Percentiles rank a stretch among this genome's conserved stretches.
Evolutionary conservation across 2,113 vertebrate genomes (phyloP).

Genomic region (Platysternon megacephalum): DNA sequence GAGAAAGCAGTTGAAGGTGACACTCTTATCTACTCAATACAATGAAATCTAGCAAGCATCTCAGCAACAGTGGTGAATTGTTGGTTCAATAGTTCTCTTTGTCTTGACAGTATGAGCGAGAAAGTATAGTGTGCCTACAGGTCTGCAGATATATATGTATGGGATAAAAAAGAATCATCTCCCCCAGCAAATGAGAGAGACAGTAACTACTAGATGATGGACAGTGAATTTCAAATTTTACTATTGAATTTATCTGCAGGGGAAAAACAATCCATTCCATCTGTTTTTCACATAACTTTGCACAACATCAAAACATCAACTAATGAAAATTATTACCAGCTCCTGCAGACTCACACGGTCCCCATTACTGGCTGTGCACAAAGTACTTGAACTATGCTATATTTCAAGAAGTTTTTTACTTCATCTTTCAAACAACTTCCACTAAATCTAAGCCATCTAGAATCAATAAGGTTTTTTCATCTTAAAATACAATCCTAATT

Average conservation of each 20-base stretch:
- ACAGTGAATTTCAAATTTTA: not conserved
- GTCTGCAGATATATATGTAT: not conserved
- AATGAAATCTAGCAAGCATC: not conserved
- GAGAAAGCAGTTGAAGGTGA: not conserved
- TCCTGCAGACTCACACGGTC: not conserved
- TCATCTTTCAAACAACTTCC: not conserved
- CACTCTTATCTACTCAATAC: not conserved
- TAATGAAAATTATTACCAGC: not conserved
- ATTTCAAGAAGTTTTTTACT: not conserved
- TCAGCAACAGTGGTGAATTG: rapidly evolving
- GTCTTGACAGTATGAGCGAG: not conserved
- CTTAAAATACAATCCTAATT: not conserved
- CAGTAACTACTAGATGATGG: not conserved
- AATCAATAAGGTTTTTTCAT: not conserved
- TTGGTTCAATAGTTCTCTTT: not conserved
- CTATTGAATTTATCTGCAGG: not conserved
- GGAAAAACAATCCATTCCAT: not conserved
- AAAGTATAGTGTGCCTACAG: not conserved
- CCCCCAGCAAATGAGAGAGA: not conserved
- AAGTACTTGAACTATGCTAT: not conserved
- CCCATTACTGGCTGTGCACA: rapidly evolving
- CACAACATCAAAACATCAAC: not conserved
- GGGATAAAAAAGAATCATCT: not conserved
- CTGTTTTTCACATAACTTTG: not conserved
- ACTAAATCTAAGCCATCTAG: not conserved